These are phyloP conservation scores for Druceiella hillmani DNA, from an alignment of 2,888 invertebrate species.

Conservation along the genomic window DNA sequence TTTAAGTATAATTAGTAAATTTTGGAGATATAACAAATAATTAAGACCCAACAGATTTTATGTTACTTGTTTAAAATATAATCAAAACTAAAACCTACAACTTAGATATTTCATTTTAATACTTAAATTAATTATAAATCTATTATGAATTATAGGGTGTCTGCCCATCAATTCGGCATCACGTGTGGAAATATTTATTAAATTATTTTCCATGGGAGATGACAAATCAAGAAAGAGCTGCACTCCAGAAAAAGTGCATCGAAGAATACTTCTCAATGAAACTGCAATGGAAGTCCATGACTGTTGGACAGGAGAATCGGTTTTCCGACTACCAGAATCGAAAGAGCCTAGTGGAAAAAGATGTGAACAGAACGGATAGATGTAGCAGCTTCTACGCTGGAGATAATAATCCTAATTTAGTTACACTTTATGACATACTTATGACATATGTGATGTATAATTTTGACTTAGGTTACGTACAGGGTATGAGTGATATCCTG, in stretches of 20 bases:
- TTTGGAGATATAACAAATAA: too few species aligned
- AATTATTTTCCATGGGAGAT: conserved; percentile 85
- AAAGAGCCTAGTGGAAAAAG: conserved; percentile 94
- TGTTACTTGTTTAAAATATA: conserved; percentile 5
- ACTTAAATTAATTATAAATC: too few species aligned
- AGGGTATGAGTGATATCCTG: conserved; percentile 97
- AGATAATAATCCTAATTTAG: conserved; percentile 84
- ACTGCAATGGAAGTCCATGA: conserved; percentile 91
- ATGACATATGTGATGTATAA: conserved; percentile 99
- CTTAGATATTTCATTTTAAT: too few species aligned
- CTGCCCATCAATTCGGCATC: conserved; percentile 64
- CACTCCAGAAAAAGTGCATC: conserved; percentile 63
- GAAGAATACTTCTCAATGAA: conserved; percentile 95
- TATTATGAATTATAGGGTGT: conserved; percentile 68
- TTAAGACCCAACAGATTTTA: neutral
- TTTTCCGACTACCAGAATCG: conserved; percentile 86
- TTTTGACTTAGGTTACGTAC: conserved; percentile 94
- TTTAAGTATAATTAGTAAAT: too few species aligned
- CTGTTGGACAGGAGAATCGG: conserved; percentile 77
- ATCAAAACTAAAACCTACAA: too few species aligned
- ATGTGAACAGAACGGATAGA: conserved; percentile 93
- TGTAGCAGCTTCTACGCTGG: conserved; percentile 89
- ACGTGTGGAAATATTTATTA: conserved; percentile 93
- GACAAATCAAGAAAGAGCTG: conserved; percentile 64
- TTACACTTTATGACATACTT: conserved; percentile 81